phyloP scores from a whole-genome alignment of 2,113 vertebrate species.

The Gopherus flavomarginatus region DNA sequence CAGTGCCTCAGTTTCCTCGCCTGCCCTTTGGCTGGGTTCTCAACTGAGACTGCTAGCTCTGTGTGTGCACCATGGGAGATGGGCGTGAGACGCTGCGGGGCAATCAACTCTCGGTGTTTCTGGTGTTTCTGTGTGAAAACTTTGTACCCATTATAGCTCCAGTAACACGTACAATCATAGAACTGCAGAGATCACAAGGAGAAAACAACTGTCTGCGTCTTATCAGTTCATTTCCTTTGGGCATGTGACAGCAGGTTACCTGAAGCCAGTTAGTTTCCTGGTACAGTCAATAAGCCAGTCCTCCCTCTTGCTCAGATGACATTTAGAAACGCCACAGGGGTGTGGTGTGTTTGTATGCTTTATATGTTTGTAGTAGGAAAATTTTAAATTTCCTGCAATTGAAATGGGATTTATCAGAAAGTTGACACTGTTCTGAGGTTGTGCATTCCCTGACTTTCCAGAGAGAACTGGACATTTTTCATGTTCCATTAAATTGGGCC shows the following conservation, averaged over 20 bases:
- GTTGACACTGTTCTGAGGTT: neutral
- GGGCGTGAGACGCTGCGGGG: fast-evolving
- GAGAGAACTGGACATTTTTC: neutral
- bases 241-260: neutral
- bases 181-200: constrained; percentile 14
- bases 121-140: neutral
- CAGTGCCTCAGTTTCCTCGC: neutral
- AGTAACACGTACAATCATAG: neutral
- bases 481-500: neutral
- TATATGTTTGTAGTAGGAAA: neutral
- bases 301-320: neutral
- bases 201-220: neutral
- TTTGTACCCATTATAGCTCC: neutral
- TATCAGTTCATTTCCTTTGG: neutral
- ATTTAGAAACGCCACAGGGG: neutral
- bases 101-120: neutral
- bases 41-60: too few species aligned
- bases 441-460: neutral
- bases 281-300: neutral
- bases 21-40: neutral
- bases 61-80: neutral
- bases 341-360: neutral
- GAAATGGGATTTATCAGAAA: neutral
- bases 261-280: neutral
- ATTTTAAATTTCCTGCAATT: neutral